Evolutionary conservation across 2,113 vertebrate species (phyloP).

Genomic region (zebrafish (Danio rerio)): GRCz12tu NC_133177.1:29984001-29984500

Average conservation of each 20-base stretch:
- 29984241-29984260: too few species aligned
- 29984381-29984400: slow-evolving; percentile 63
- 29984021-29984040: too few species aligned
- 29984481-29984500: neutral
- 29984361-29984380: slow-evolving; percentile 95
- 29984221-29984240: too few species aligned
- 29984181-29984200: too few species aligned
- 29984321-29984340: slow-evolving; percentile 97
- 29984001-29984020: too few species aligned
- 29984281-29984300: slow-evolving; percentile 1
- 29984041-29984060: neutral
- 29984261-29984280: neutral
- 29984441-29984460: neutral
- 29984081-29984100: too few species aligned
- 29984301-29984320: slow-evolving; percentile 78
- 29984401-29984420: neutral
- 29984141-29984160: too few species aligned
- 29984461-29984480: neutral
- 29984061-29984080: neutral
- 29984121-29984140: too few species aligned
- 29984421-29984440: neutral
- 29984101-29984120: too few species aligned
- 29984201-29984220: too few species aligned
- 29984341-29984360: slow-evolving; percentile 96
- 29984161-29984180: too few species aligned